Evolutionary conservation across 2,888 invertebrate genomes (phyloP).

Genomic region (Drosophila nr. medialis): DNA sequence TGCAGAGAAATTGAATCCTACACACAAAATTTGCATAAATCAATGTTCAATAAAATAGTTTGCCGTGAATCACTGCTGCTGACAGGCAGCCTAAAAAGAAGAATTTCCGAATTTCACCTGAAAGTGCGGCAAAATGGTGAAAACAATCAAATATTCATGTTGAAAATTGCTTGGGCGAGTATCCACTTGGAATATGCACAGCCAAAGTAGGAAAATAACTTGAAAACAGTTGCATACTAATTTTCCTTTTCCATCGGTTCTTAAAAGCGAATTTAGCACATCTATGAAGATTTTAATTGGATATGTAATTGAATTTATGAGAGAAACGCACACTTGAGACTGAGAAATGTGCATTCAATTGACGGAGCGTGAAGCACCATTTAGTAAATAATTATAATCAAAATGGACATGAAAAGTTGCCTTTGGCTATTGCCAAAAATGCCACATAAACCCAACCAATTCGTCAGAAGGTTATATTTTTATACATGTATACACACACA

Average conservation of each 20-base stretch:
- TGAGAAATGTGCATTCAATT: neutral
- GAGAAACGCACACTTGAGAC: neutral
- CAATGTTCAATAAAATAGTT: neutral
- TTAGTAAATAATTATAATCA: slow-evolving; percentile 70
- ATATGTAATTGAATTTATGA: slow-evolving; percentile 1
- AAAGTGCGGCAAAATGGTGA: neutral
- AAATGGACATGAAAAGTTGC: slow-evolving; percentile 67
- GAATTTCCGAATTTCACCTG: neutral
- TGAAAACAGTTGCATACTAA: neutral
- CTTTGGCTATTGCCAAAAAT: slow-evolving; percentile 67
- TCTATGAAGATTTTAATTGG: neutral
- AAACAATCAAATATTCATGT: neutral
- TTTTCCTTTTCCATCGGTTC: neutral
- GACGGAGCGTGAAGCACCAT: neutral
- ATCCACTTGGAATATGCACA: neutral
- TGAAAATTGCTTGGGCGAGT: neutral
- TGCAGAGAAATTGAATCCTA: too few species aligned
- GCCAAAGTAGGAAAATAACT: neutral
- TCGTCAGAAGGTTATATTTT: slow-evolving; percentile 65
- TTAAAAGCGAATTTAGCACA: neutral
- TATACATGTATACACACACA: slow-evolving; percentile 17
- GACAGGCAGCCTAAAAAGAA: neutral
- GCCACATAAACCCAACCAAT: slow-evolving; percentile 39
- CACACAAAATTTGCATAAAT: neutral
- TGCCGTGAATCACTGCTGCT: neutral